Evolutionary conservation across 2,113 vertebrate genomes (phyloP), one percentile per base, ranked within the genome.

Genomic region (Malurus cyaneus): DNA sequence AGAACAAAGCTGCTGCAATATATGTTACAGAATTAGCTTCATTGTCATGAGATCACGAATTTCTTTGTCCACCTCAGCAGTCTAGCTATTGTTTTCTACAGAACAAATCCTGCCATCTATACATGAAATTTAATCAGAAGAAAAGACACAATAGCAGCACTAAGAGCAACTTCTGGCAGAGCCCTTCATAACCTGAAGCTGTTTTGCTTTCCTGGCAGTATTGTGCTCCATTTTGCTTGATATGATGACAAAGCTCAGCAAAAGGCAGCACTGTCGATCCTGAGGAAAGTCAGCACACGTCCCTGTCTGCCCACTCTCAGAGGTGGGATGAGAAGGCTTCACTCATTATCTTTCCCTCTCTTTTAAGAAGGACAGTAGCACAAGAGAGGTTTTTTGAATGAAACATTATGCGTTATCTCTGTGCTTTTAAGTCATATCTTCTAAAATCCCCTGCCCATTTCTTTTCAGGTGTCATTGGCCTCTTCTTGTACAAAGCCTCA

Each of bases 221-320:
- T 31, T 0, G 0, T 88, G 59, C 34, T 96, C 79, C 74, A 59
- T 89, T 96, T 95, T 90, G 52, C 71, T 73, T 80, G 54, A 82
- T 70, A 20, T 54, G 71, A 61, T 86, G 74, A 95, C 61, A 88
- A 96, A 76, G 46, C 73, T 89, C 46, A 94, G 77, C 62, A 90
- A 93, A 92, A 94, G 59, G 59, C 65, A 86, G 21, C 0, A 0
- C 59, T 64, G 46, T 52, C 1, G 3, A 53, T 83, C 50, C 72
- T 13, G 18, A 72, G 54, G 61, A 91, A 94, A 78, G 44, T 6
- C 32, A 18, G 24, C 90, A 65, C 72, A 88, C 80, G 83, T 50
- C 72, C 57, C 42, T 70, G 53, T 76, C 90, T 96, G 49, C 62
- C 57, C 83, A 85, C 76, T 83, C 79, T 73, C 44, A 86, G 67